phyloP scores from a whole-genome alignment of 2,797 vertebrate genomes.

The Xerus rutilus region DNA sequence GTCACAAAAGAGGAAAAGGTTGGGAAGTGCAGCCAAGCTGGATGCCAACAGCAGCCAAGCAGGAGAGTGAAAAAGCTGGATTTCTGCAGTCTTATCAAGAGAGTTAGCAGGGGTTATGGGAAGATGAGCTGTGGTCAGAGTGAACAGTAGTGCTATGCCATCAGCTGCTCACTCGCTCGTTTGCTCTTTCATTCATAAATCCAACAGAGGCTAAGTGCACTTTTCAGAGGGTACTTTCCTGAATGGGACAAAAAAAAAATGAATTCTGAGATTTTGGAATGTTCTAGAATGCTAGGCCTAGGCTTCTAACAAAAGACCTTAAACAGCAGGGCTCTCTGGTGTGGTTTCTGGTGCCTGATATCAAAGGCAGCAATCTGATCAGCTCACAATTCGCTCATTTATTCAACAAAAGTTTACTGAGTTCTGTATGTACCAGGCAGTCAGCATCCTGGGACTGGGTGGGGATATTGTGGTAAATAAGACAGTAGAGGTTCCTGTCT shows the following conservation, averaged over 20 bases:
- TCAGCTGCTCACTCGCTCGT: background rate
- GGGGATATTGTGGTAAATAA: background rate
- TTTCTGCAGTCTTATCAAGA: background rate
- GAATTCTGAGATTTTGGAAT: background rate
- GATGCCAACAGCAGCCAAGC: background rate
- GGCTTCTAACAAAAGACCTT: background rate
- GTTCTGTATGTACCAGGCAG: constrained; percentile 27
- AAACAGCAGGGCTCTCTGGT: constrained; percentile 65
- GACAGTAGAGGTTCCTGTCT: background rate
- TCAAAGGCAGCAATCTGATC: constrained; percentile 4
- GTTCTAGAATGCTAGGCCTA: background rate
- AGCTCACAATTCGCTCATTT: constrained; percentile 34
- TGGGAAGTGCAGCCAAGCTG: background rate
- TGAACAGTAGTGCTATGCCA: background rate
- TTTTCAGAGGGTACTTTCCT: background rate
- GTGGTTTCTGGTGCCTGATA: constrained; percentile 38
- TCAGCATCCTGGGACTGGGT: background rate
- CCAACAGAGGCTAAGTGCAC: background rate
- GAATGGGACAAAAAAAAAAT: background rate
- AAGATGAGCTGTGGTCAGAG: background rate
- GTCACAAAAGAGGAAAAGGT: background rate
- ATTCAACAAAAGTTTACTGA: constrained; percentile 30
- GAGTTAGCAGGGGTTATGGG: background rate
- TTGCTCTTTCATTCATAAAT: background rate
- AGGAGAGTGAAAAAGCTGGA: background rate